These are phyloP conservation scores for Eristalinus aeneus DNA, from an alignment of 2,888 invertebrate species.

Conservation along the genomic window DNA sequence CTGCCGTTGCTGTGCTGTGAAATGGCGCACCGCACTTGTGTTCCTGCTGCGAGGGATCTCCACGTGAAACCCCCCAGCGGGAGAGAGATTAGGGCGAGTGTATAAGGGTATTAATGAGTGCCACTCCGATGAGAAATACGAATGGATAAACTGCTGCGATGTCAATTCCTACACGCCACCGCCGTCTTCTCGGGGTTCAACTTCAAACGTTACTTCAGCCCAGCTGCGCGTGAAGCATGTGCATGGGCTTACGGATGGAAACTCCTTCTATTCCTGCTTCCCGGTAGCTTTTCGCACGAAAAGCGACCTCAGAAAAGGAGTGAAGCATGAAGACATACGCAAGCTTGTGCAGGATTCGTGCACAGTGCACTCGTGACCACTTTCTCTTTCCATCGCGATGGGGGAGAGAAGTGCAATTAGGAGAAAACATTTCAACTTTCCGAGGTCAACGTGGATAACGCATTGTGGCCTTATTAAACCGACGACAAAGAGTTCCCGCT, in stretches of 20 bases:
- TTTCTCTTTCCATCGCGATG: not conserved
- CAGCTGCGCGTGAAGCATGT: not conserved
- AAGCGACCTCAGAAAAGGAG: not conserved
- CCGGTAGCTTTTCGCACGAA: not conserved
- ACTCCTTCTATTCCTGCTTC: not conserved
- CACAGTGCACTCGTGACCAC: not conserved
- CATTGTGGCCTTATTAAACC: slow-evolving; percentile 18
- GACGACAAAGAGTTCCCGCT: slow-evolving; percentile 3
- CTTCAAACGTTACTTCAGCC: not conserved
- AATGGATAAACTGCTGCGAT: not conserved
- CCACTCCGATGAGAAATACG: not conserved
- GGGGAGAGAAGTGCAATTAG: not conserved
- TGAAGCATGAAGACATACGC: not conserved
- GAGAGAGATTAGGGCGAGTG: not conserved
- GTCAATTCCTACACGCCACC: not conserved
- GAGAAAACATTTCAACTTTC: slow-evolving; percentile 45
- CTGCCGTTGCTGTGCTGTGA: not conserved
- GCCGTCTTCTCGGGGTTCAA: not conserved
- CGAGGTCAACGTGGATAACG: slow-evolving; percentile 47
- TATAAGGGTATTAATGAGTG: not conserved
- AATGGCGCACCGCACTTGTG: not conserved
- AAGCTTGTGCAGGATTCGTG: not conserved
- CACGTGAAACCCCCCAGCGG: not conserved
- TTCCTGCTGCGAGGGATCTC: not conserved
- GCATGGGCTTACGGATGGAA: not conserved